Conservation (phyloP, 2,888 invertebrate genomes). For the Blastobasis adustella region DNA sequence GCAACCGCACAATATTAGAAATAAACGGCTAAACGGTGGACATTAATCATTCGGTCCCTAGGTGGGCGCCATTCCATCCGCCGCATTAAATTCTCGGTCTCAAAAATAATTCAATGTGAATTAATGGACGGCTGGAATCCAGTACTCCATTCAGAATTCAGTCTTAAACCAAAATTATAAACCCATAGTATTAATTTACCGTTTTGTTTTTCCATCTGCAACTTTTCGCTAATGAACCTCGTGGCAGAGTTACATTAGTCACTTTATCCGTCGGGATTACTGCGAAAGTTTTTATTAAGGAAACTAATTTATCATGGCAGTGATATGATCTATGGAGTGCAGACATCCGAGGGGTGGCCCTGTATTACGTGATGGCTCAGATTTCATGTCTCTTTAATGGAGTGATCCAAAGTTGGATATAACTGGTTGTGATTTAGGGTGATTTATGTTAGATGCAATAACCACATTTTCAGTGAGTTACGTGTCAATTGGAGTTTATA, state of each 20-base stretch:
- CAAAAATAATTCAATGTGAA: slow-evolving; percentile 14
- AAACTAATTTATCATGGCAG: slow-evolving; percentile 47
- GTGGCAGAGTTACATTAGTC: slow-evolving; percentile 20
- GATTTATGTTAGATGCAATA: too few species aligned
- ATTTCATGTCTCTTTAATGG: slow-evolving; percentile 35
- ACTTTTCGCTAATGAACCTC: slow-evolving; percentile 12
- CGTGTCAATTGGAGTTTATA: too few species aligned
- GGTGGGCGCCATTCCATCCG: slow-evolving; percentile 42
- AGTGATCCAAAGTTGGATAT: slow-evolving; percentile 25
- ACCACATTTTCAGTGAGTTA: too few species aligned
- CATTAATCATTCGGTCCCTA: slow-evolving; percentile 39
- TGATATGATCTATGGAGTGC: slow-evolving; percentile 45
- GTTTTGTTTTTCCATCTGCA: background rate
- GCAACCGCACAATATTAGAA: slow-evolving; percentile 12
- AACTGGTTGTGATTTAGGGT: too few species aligned
- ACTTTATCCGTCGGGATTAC: slow-evolving; percentile 17
- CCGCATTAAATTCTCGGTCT: slow-evolving; percentile 23
- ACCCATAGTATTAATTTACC: background rate
- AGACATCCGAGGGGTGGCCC: slow-evolving; percentile 28
- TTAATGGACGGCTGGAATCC: background rate
- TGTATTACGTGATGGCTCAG: slow-evolving; percentile 15
- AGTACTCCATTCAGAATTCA: too few species aligned
- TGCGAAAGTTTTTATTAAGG: slow-evolving; percentile 36
- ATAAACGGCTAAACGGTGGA: slow-evolving; percentile 32
- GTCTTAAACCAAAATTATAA: background rate